Percentiles rank a stretch among this genome's conserved stretches.
These are phyloP conservation scores for Zosterops japonicus DNA, from an alignment of 2,113 vertebrate genomes.

Conservation along the genomic window DNA sequence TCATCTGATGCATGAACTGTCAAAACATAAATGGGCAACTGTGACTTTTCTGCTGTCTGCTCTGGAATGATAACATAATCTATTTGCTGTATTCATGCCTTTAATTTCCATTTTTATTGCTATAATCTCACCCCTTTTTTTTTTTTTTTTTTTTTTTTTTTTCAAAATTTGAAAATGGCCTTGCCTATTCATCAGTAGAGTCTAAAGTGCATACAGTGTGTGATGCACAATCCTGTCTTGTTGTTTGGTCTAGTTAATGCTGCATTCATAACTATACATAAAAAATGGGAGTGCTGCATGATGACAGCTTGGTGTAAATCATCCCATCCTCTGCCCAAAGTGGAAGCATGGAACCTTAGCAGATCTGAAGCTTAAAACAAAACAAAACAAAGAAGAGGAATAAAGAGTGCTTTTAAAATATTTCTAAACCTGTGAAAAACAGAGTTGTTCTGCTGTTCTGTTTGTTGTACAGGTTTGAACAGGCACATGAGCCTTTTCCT, in stretches of 20 bases:
- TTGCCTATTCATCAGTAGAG: neutral
- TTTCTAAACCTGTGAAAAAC: neutral
- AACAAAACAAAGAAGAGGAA: neutral
- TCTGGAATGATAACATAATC: slow-evolving; percentile 38
- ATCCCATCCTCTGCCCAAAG: neutral
- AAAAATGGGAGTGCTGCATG: neutral
- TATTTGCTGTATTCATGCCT: slow-evolving; percentile 4
- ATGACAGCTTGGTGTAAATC: neutral
- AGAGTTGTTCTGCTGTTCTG: neutral
- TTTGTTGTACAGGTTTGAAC: neutral
- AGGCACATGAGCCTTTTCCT: neutral
- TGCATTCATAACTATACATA: neutral
- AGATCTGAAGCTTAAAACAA: neutral
- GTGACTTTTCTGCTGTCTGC: slow-evolving; percentile 7
- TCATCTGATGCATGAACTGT: slow-evolving; percentile 31
- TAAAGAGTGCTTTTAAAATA: neutral
- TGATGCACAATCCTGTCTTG: neutral
- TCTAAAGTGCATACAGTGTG: neutral
- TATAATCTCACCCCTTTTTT: neutral
- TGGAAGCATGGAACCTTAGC: neutral
- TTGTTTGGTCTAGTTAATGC: slow-evolving; percentile 14
- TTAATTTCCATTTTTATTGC: slow-evolving; percentile 62
- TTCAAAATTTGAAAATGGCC: too few species aligned
- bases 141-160: too few species aligned
- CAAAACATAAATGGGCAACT: slow-evolving; percentile 1